These are phyloP conservation scores for Felis chaus DNA, from an alignment of 2,113 vertebrate species.

Conservation along the genomic window DNA sequence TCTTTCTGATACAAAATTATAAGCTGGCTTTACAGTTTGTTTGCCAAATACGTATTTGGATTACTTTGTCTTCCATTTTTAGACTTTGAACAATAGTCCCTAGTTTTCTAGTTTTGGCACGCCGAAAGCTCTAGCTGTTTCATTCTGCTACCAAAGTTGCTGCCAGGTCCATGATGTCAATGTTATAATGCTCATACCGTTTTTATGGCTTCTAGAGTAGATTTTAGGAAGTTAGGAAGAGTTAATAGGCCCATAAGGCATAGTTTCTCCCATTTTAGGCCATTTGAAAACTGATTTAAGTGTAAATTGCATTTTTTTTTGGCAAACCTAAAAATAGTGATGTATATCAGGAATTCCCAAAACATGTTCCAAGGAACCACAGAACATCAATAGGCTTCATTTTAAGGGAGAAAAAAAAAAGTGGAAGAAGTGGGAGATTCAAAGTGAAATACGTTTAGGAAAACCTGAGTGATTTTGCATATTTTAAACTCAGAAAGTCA, in stretches of 20 bases:
- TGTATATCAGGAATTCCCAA: neutral
- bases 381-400: neutral
- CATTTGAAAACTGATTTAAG: slow-evolving; percentile 8
- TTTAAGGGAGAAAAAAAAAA: neutral
- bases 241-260: neutral
- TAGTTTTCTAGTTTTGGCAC: neutral
- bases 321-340: neutral
- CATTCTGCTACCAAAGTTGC: neutral
- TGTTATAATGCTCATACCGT: neutral
- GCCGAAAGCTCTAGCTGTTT: neutral
- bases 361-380: neutral
- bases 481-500: slow-evolving; percentile 30
- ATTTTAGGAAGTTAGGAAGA: neutral
- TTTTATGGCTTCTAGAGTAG: slow-evolving; percentile 6
- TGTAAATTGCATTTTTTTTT: neutral
- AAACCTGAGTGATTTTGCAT: neutral
- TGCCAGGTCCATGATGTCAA: neutral
- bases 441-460: slow-evolving; percentile 14
- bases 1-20: neutral
- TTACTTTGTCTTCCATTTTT: neutral
- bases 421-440: neutral
- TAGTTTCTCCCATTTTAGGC: neutral
- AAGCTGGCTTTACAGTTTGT: neutral
- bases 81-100: neutral
- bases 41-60: neutral